These are phyloP conservation scores for Acyrthosiphon pisum DNA, from an alignment of 1,140 invertebrate species.

Conservation along the genomic window DNA sequence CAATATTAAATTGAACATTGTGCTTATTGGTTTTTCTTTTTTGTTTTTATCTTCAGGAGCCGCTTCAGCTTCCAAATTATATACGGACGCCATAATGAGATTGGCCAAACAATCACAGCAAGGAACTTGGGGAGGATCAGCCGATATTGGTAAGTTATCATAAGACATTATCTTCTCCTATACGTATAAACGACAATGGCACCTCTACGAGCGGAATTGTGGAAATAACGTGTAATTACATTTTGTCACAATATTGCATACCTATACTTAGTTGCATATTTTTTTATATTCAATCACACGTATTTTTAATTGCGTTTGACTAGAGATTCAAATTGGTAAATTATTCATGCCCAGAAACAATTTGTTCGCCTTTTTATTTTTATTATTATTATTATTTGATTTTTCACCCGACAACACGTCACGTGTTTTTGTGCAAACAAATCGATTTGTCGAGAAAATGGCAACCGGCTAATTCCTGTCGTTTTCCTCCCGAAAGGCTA, in stretches of 20 bases:
- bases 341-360: background rate
- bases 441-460: constrained; percentile 48
- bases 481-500: constrained; percentile 26
- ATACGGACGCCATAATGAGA: constrained; percentile 86
- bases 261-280: background rate
- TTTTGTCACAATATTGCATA: background rate
- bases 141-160: constrained; percentile 81
- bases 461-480: constrained; percentile 37
- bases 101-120: constrained; percentile 86
- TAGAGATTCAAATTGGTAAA: background rate
- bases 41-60: constrained; percentile 71
- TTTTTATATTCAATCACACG: background rate
- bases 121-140: constrained; percentile 84
- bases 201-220: background rate
- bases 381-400: background rate
- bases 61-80: constrained; percentile 82
- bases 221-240: background rate
- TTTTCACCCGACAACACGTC: background rate
- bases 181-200: background rate
- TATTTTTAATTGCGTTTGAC: background rate
- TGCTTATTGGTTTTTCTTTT: constrained; percentile 15
- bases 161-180: background rate
- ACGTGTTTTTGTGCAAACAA: constrained; percentile 10
- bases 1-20: background rate
- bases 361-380: background rate